phyloP scores from a whole-genome alignment of 2,113 vertebrate species.

The Chloroceryle aenea region DNA sequence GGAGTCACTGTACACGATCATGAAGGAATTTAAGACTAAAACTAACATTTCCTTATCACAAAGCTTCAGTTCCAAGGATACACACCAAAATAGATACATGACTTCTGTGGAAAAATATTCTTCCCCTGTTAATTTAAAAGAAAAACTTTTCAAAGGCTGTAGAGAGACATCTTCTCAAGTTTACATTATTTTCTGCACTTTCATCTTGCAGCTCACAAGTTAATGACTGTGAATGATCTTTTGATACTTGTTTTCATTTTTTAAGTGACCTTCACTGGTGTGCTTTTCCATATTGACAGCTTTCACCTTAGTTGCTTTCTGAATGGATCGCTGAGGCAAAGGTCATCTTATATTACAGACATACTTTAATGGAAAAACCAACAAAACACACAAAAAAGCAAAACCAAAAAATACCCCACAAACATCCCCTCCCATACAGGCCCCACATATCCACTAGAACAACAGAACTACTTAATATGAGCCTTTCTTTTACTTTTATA shows the following conservation, averaged over 20 bases:
- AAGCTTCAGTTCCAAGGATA: not conserved
- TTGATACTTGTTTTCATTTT: not conserved
- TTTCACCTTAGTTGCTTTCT: not conserved
- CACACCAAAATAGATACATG: not conserved
- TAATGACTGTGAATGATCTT: not conserved
- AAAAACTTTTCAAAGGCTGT: not conserved
- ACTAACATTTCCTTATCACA: not conserved
- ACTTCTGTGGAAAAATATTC: not conserved
- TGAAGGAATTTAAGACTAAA: not conserved
- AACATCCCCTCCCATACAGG: not conserved
- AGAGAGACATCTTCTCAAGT: not conserved
- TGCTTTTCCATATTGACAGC: not conserved
- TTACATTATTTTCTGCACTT: not conserved
- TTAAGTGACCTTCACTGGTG: not conserved
- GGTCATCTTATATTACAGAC: not conserved
- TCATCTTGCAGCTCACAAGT: not conserved
- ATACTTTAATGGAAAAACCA: not conserved
- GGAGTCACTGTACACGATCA: not conserved
- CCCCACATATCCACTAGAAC: not conserved
- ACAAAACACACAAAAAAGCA: not conserved
- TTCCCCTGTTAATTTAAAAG: not conserved
- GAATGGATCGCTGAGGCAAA: not conserved
- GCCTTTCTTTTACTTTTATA: not conserved
- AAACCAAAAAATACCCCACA: not conserved
- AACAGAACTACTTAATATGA: not conserved